Evolutionary conservation across 2,797 vertebrate genomes (phyloP).

Genomic region (Gorsachius magnificus): DNA sequence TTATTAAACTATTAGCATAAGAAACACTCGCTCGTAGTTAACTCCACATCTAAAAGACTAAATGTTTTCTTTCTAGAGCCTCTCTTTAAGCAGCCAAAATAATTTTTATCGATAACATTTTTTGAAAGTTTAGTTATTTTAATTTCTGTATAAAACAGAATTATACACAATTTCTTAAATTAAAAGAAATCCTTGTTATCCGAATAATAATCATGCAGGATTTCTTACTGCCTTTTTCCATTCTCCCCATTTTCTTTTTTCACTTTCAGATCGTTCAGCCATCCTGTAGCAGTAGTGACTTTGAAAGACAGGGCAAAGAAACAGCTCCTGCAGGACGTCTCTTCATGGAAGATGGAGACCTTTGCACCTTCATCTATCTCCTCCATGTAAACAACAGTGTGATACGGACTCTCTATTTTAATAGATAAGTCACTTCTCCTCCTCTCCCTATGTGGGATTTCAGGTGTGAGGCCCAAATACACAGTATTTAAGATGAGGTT

Average conservation of each 20-base stretch:
- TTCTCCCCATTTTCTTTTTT: neutral
- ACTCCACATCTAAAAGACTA: neutral
- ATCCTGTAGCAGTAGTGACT: neutral
- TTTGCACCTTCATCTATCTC: neutral
- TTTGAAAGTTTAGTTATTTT: neutral
- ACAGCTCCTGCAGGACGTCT: neutral
- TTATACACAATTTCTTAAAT: neutral
- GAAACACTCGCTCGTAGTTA: neutral
- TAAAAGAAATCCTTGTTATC: neutral
- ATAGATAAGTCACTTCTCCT: neutral
- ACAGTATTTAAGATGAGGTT: neutral
- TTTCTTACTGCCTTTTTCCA: neutral
- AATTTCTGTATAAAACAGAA: neutral
- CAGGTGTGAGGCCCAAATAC: neutral
- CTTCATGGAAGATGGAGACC: rapidly evolving
- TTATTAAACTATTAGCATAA: slow-evolving; percentile 7
- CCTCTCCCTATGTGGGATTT: neutral
- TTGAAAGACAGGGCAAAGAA: neutral
- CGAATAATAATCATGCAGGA: neutral
- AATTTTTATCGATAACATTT: neutral
- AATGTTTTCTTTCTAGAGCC: neutral
- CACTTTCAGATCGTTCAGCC: neutral
- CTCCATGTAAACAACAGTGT: neutral
- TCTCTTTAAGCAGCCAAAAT: neutral
- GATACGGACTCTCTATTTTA: neutral